A percentile compares a stretch with the other conserved stretches of the same genome.
These are phyloP conservation scores for Balaenoptera acutorostrata DNA, from an alignment of 2,113 vertebrate species.

Conservation along the genomic window DNA sequence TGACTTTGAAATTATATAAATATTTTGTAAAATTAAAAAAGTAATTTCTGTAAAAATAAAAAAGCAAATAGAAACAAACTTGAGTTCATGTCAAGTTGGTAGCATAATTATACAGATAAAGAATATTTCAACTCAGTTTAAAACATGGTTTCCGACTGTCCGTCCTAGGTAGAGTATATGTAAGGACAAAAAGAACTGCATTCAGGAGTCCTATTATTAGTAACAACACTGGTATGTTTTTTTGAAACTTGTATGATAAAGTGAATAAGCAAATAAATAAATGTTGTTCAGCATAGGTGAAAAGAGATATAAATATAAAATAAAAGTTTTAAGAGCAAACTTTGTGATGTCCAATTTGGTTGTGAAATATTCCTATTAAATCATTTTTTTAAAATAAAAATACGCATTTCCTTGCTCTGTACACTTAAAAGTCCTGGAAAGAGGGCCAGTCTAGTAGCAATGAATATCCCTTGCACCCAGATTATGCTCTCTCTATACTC, in stretches of 20 bases:
- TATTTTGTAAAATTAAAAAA: neutral
- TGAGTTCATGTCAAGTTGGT: neutral
- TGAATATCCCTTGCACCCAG: neutral
- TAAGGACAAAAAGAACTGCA: neutral
- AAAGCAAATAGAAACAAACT: neutral
- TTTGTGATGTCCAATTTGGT: neutral
- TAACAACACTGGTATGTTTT: neutral
- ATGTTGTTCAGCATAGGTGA: neutral
- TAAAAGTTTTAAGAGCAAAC: neutral
- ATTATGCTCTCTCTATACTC: neutral
- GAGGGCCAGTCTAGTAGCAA: neutral
- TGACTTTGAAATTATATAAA: neutral
- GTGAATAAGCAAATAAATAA: neutral
- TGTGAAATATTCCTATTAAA: neutral
- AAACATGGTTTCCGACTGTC: neutral
- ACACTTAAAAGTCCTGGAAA: neutral
- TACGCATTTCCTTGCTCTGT: neutral
- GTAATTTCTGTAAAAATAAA: neutral
- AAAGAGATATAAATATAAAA: neutral
- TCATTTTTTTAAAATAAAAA: neutral
- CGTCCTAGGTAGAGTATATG: neutral
- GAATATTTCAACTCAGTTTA: neutral
- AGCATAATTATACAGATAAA: neutral
- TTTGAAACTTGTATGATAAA: neutral
- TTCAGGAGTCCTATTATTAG: neutral